phyloP scores from a whole-genome alignment of 2,113 vertebrate genomes.

The Pithys albifrons region DNA sequence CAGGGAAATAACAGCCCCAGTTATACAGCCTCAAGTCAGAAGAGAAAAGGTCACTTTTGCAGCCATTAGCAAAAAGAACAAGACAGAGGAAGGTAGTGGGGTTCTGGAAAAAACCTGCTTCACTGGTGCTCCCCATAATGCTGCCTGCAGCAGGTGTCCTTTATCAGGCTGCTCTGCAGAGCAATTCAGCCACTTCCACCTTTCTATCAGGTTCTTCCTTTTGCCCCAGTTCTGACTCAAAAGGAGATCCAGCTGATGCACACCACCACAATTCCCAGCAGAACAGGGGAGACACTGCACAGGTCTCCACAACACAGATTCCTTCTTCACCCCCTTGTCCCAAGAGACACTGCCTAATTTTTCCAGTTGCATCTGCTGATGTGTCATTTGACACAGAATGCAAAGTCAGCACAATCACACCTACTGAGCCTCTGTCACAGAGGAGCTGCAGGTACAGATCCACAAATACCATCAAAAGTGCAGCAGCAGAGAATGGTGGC shows the following conservation, averaged over 20 bases:
- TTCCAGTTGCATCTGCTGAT: not conserved
- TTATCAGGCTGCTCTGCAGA: not conserved
- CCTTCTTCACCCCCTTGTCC: not conserved
- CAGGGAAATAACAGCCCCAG: not conserved
- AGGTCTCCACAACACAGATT: not conserved
- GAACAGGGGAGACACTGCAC: not conserved
- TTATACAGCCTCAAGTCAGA: not conserved
- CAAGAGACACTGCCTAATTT: not conserved
- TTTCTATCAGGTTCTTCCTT: fast-evolving
- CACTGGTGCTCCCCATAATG: fast-evolving
- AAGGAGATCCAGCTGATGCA: not conserved
- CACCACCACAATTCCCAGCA: not conserved
- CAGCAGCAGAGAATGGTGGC: fast-evolving
- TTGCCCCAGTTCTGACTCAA: not conserved
- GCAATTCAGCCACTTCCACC: not conserved
- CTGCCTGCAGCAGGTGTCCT: not conserved
- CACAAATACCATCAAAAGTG: fast-evolving
- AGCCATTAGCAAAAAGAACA: not conserved
- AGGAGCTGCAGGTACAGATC: not conserved
- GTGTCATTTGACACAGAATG: not conserved
- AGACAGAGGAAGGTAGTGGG: not conserved
- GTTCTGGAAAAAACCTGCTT: not conserved
- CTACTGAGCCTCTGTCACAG: fast-evolving
- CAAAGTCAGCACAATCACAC: not conserved
- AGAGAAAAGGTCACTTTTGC: not conserved